Conservation (phyloP, 2,797 vertebrate species). For the Bradypodion ventrale region DNA sequence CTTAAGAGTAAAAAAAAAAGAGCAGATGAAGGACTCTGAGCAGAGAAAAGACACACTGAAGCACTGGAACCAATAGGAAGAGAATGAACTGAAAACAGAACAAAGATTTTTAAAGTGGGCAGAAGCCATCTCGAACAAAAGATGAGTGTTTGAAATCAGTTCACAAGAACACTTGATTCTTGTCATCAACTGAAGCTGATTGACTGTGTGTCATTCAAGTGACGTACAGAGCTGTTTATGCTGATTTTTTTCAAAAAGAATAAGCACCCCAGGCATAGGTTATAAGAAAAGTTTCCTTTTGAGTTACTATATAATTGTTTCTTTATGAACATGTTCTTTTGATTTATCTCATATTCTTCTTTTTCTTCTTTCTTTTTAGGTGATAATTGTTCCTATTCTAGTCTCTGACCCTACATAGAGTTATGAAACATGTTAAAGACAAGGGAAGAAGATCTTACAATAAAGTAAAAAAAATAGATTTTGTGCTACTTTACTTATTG, state of each 20-base stretch:
- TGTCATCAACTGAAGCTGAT: constrained; percentile 8
- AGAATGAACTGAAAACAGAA: constrained; percentile 45
- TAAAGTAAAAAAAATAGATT: not conserved
- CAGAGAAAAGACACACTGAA: constrained; percentile 56
- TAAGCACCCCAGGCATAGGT: accelerated
- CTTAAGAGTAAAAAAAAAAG: constrained; percentile 66
- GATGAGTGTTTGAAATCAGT: constrained; percentile 4
- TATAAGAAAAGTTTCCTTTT: constrained; percentile 34
- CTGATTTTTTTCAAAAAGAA: constrained; percentile 25
- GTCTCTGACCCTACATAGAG: constrained; percentile 17
- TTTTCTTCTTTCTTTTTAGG: constrained; percentile 33
- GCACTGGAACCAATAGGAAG: constrained; percentile 47
- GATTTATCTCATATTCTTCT: constrained; percentile 19
- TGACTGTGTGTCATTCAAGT: constrained; percentile 8
- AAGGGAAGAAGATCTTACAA: not conserved
- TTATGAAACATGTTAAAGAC: constrained; percentile 43
- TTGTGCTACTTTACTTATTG: no score
- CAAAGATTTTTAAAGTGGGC: constrained; percentile 46
- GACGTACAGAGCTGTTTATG: constrained; percentile 39
- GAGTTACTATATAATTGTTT: constrained; percentile 38
- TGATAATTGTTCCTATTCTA: constrained; percentile 29
- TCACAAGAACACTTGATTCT: constrained; percentile 13
- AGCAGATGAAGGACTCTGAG: constrained; percentile 58
- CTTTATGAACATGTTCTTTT: not conserved
- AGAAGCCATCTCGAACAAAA: constrained; percentile 37